A percentile compares a stretch with the other conserved stretches of the same genome.
These are phyloP conservation scores for Dichetophora obliterata DNA, from an alignment of 2,888 invertebrate genomes.

Conservation along the genomic window DNA sequence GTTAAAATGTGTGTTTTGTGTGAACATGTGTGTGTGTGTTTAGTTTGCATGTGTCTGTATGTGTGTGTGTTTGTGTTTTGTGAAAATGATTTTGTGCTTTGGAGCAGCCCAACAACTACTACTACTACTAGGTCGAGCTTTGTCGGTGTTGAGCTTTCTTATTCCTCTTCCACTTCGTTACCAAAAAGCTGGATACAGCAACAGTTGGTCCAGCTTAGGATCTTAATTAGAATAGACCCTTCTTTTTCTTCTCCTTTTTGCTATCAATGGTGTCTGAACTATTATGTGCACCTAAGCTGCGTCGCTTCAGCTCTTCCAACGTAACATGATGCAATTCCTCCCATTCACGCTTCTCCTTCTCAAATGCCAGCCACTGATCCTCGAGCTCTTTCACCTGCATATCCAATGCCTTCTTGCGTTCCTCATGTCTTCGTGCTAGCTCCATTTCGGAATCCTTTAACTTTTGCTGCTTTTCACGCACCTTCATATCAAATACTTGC, in stretches of 20 bases:
- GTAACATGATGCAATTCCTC: slow-evolving; percentile 91
- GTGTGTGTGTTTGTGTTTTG: neutral
- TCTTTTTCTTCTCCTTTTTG: slow-evolving; percentile 67
- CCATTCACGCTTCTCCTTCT: slow-evolving; percentile 88
- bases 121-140: slow-evolving; percentile 17
- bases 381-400: slow-evolving; percentile 93
- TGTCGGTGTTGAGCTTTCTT: slow-evolving; percentile 24
- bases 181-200: neutral
- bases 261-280: slow-evolving; percentile 69
- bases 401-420: slow-evolving; percentile 82
- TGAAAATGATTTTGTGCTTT: slow-evolving; percentile 27
- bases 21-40: slow-evolving; percentile 18
- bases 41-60: neutral
- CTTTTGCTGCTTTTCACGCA: slow-evolving; percentile 95
- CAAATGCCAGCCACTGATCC: slow-evolving; percentile 87
- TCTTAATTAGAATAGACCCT: slow-evolving; percentile 63
- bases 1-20: slow-evolving; percentile 19
- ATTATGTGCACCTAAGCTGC: slow-evolving; percentile 90
- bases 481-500: slow-evolving; percentile 98
- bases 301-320: slow-evolving; percentile 88
- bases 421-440: slow-evolving; percentile 91
- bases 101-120: slow-evolving; percentile 12
- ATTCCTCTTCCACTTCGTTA: neutral
- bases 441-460: slow-evolving; percentile 95
- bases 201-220: slow-evolving; percentile 4